phyloP scores from a whole-genome alignment of 2,888 invertebrate species.

The Tupiocoris notatus region DNA sequence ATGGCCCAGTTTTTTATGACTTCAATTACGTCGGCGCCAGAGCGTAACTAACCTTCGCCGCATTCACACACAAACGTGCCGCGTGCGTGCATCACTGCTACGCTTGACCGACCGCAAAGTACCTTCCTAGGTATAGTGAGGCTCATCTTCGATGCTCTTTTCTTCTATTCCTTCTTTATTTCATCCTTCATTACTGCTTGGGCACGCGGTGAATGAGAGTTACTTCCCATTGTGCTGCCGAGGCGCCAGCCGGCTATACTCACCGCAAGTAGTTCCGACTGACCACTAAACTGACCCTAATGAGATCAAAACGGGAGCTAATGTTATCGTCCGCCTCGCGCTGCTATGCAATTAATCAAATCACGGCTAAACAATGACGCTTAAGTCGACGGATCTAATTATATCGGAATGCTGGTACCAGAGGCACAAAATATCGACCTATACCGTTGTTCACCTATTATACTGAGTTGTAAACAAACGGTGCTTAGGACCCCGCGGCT shows the following conservation, averaged over 20 bases:
- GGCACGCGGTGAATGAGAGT: neutral
- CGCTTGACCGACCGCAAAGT: neutral
- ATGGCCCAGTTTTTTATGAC: neutral
- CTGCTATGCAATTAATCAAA: too few relatives aligned
- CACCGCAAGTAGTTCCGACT: neutral
- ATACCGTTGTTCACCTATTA: too few relatives aligned
- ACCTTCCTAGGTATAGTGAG: neutral
- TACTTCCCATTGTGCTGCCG: neutral
- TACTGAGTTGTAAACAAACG: too few relatives aligned
- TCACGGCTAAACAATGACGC: too few relatives aligned
- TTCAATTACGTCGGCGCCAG: neutral
- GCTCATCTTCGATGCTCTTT: neutral
- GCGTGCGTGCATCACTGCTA: neutral
- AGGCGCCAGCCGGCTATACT: too few relatives aligned
- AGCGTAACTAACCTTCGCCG: neutral
- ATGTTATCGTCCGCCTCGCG: too few relatives aligned
- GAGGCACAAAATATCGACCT: too few relatives aligned
- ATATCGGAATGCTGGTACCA: too few relatives aligned
- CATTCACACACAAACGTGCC: neutral
- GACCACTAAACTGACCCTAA: neutral
- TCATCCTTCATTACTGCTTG: neutral
- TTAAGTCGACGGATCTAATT: too few relatives aligned
- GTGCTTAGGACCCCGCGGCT: too few relatives aligned
- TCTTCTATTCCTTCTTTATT: neutral
- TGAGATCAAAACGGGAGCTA: too few relatives aligned